phyloP scores from a whole-genome alignment of 2,888 invertebrate genomes.

The Ashinkailepas kermadecensis region DNA sequence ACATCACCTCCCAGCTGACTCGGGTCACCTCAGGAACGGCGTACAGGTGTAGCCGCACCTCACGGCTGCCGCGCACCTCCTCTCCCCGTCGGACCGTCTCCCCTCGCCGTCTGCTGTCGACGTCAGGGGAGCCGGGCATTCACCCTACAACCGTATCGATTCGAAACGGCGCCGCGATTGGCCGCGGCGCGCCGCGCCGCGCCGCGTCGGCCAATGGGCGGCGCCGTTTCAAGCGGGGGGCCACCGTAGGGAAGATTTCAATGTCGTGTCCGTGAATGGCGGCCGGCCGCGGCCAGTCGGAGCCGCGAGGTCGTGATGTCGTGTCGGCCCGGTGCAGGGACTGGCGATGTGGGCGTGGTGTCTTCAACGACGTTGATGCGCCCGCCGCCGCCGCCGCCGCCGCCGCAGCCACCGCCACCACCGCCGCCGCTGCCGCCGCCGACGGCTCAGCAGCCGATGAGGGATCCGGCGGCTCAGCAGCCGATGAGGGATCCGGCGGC shows the following conservation, averaged over 20 bases:
- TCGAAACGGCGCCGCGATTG: constrained; percentile 4
- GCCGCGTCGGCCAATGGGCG: not conserved
- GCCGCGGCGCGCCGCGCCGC: not conserved
- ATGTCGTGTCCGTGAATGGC: constrained; percentile 16
- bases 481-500: constrained; percentile 8
- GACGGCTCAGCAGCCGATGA: not conserved
- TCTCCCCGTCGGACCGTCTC: not conserved
- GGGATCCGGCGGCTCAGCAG: not conserved
- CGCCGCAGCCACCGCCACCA: constrained; percentile 1
- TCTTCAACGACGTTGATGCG: constrained; percentile 22
- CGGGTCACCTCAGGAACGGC: not conserved
- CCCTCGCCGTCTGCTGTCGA: not conserved
- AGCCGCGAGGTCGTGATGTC: not conserved
- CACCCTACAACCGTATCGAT: constrained; percentile 17
- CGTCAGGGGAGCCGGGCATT: constrained; percentile 6
- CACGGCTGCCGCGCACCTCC: too few relatives aligned
- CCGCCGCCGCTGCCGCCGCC: not conserved
- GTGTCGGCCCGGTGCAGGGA: not conserved
- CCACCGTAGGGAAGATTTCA: not conserved
- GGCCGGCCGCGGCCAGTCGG: not conserved
- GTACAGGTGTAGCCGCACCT: not conserved
- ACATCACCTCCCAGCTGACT: not conserved
- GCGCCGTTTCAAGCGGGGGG: not conserved
- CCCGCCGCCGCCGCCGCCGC: constrained; percentile 11
- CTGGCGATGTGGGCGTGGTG: constrained; percentile 17